Conservation (phyloP, 92 coral and sea anemone species). For the Parazoanthus swiftii region DNA sequence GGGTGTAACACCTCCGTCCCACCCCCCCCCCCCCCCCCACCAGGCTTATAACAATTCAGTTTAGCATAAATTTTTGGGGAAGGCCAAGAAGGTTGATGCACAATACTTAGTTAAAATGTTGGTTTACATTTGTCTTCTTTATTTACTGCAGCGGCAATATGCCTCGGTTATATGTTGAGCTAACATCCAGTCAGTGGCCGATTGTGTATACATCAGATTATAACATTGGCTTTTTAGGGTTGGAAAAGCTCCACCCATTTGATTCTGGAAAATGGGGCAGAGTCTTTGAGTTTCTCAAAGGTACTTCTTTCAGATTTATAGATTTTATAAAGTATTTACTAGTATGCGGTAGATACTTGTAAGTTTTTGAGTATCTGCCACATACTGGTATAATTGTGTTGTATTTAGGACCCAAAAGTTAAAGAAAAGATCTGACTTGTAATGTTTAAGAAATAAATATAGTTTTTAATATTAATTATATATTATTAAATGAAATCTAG, state of each 20-base stretch:
- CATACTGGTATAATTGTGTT: neutral
- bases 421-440: neutral
- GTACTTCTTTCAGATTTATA: constrained; percentile 30
- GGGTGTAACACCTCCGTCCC: no score
- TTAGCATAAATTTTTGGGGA: no score
- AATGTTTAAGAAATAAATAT: no score
- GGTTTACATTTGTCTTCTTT: no score
- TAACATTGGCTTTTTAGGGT: constrained; percentile 92
- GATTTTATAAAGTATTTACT: neutral
- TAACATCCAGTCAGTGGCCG: constrained; percentile 90
- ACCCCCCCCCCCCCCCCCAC: no score
- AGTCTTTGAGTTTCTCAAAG: constrained; percentile 76
- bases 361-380: neutral
- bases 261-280: constrained; percentile 99
- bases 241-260: constrained; percentile 94
- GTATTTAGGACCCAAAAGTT: neutral
- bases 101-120: no score
- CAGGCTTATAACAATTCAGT: no score
- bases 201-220: constrained; percentile 80
- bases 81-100: no score
- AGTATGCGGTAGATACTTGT: no score
- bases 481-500: no score
- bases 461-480: neutral
- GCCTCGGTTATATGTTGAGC: constrained; percentile 75
- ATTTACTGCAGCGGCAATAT: neutral